Base-by-base conservation (phyloP, 1,140 invertebrate species). In the Platorchestia sp. region DNA sequence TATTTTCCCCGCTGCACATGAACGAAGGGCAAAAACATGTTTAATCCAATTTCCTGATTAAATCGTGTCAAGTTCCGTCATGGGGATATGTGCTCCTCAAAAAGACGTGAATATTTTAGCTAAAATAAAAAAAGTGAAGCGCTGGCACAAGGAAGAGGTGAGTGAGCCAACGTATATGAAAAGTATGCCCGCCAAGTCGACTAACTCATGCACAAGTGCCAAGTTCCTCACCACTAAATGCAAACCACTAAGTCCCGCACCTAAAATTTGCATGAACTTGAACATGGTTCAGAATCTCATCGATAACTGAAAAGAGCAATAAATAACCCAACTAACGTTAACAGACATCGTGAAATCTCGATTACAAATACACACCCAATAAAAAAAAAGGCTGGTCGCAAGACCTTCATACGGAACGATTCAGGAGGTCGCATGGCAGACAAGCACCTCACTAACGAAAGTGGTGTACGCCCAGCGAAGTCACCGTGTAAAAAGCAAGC, bases 121-220 rank as follows among this genome's bases (percentile, higher is more conserved):
- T 89, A 27, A 89, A 89, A 89, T 43, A 89, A 42, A 36, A 89
- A 41, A 89, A 89, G 6, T 10, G 5, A 89, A 42, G n/a, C 36
- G 43, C 87, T 44, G 87, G 87, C 87, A 42, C 41, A 89, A 43
- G 87, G 87, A 44, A 89, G 87, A 42, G 41, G 87, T 7, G 43
- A 89, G 87, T 89, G 87, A 89, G 87, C 87, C 87, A 89, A 89
- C 43, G 41, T 89, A 89, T 44, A 89, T 89, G 87, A 44, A 27
- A 89, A 89, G 87, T 44, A 41, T 89, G n/a, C 87, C n/a, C n/a
- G 87, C 87, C 87, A 89, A 89, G 87, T 44, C n/a, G 41, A 42
- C 87, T 14, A 44, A 89, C 87, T 89, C 16, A 89, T 27, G 87
- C 43, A 89, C 87, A 44, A 42, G 87, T 89, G 87, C 87, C 87